These are phyloP conservation scores for Masticophis lateralis DNA, from an alignment of 2,797 vertebrate species.

Conservation along the genomic window DNA sequence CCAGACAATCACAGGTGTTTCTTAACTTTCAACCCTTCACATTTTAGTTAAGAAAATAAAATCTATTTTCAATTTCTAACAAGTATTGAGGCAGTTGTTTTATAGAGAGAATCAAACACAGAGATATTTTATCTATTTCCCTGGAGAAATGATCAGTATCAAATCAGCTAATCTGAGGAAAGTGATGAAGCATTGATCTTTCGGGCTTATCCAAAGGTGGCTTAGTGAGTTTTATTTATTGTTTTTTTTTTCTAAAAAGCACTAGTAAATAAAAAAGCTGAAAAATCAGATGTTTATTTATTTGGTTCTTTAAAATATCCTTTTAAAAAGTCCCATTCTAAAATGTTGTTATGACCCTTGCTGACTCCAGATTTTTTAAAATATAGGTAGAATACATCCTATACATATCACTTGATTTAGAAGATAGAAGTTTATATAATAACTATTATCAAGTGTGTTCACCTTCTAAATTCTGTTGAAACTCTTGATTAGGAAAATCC, in stretches of 20 bases:
- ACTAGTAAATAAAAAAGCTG: background rate
- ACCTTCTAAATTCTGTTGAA: background rate
- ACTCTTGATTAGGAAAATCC: background rate
- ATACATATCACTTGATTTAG: background rate
- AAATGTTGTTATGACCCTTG: background rate
- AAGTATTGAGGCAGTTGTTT: conserved; percentile 26
- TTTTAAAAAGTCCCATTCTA: background rate
- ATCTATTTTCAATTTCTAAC: conserved; percentile 38
- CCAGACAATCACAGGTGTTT: background rate
- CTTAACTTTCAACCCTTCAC: background rate
- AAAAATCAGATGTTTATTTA: conserved; percentile 17
- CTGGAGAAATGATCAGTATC: conserved; percentile 45
- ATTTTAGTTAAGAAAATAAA: conserved; percentile 20
- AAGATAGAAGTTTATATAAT: background rate
- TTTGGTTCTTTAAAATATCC: background rate
- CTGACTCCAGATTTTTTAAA: background rate
- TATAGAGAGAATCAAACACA: conserved; percentile 29
- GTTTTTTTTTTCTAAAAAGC: background rate
- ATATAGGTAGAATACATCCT: background rate
- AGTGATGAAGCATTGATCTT: conserved; percentile 42
- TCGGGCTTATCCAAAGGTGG: conserved; percentile 23
- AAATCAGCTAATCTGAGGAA: conserved; percentile 29
- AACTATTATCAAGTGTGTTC: background rate
- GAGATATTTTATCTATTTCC: conserved; percentile 37
- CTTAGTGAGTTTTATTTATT: background rate